Percentiles rank a stretch among this genome's conserved stretches.
Conservation (phyloP, 37 sponge, comb jelly and placozoan species). For the Chondrilla cf. caribensis region DNA sequence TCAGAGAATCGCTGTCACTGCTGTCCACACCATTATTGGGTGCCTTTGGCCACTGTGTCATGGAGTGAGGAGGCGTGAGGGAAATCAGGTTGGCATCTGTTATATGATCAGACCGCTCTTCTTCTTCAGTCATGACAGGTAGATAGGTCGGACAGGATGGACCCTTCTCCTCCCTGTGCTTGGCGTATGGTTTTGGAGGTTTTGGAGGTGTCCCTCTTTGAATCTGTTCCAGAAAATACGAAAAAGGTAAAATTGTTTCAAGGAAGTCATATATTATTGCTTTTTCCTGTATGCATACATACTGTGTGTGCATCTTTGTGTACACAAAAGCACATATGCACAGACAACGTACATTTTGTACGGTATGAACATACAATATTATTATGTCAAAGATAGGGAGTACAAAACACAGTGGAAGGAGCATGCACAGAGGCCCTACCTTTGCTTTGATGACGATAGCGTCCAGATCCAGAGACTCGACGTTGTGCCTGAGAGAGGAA, state of each 20-base stretch:
- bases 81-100: not conserved
- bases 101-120: not conserved
- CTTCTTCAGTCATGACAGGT: not conserved
- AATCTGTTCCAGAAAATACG: not conserved
- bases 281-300: too few species aligned
- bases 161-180: constrained; percentile 16
- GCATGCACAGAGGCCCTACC: too few species aligned
- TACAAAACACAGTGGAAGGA: too few species aligned
- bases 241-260: not conserved
- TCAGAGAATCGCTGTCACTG: not conserved
- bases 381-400: too few species aligned
- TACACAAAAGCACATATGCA: too few species aligned
- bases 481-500: not conserved
- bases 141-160: too few species aligned
- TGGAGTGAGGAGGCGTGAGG: not conserved
- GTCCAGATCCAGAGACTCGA: not conserved
- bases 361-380: too few species aligned
- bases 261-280: too few species aligned
- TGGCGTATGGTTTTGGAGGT: constrained; percentile 13
- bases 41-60: not conserved
- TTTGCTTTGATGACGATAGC: constrained; percentile 2
- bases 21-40: not conserved
- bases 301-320: too few species aligned
- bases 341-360: too few species aligned
- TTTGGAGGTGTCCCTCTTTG: not conserved